Conservation (phyloP, 2,888 invertebrate species). For the Drosophila infuscata region DNA sequence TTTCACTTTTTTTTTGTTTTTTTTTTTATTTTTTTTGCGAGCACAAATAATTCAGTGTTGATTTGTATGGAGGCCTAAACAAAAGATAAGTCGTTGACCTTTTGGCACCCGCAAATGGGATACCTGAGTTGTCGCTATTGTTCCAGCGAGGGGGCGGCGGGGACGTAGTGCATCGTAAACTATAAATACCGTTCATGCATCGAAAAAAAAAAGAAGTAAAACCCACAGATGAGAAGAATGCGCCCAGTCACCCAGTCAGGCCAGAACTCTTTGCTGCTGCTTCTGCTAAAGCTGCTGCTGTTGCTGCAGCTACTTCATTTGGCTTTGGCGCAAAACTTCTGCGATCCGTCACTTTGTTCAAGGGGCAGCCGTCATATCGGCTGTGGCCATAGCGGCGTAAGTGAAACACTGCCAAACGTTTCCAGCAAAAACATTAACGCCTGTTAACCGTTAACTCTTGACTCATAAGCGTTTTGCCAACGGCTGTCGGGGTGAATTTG, state of each 20-base stretch:
- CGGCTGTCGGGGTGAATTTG: constrained; percentile 61
- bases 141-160: background rate
- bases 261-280: background rate
- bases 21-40: background rate
- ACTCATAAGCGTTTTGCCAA: constrained; percentile 52
- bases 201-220: background rate
- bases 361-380: constrained; percentile 55
- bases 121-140: constrained; percentile 1
- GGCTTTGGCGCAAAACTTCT: constrained; percentile 50
- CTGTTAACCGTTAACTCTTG: background rate
- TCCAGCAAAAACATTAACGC: too few species aligned
- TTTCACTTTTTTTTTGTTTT: background rate
- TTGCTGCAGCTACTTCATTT: constrained; percentile 9
- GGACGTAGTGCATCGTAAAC: background rate
- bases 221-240: background rate
- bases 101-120: constrained; percentile 7
- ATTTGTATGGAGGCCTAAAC: constrained; percentile 29
- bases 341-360: constrained; percentile 58
- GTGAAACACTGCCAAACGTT: constrained; percentile 6
- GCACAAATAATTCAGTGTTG: constrained; percentile 33
- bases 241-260: background rate
- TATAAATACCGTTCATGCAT: constrained; percentile 15
- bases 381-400: constrained; percentile 65
- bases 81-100: constrained; percentile 32
- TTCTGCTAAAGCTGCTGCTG: background rate